Base-by-base conservation (phyloP, 2,797 vertebrate genomes). In the Rhabdomys pumilio region DNA sequence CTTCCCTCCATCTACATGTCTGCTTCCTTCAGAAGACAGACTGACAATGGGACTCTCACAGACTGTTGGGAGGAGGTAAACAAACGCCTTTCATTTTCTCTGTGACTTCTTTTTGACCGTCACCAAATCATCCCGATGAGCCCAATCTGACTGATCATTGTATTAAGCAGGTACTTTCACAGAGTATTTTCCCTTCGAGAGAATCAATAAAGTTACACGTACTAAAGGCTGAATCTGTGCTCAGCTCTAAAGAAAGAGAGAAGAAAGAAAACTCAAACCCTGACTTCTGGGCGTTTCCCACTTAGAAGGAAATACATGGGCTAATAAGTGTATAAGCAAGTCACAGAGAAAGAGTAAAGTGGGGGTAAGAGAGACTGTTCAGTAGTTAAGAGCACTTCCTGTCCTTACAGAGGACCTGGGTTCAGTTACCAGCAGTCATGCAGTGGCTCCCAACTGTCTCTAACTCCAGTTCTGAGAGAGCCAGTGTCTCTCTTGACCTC, bases 21-120 rank as follows among this genome's bases (percentile, higher is more conserved):
- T 80, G 55, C 47, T 67, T 94, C 73, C 55, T 73, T 93, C 73
- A 92, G 13, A 89, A 89, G 53, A 77, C 44, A 88, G 72, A 59
- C 57, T 83, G 4, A 95, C 50, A 67, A 59, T 72, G 65, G 72
- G 22, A 88, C 61, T 76, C 34, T 95, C 79, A 94, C 22, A n/a
- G 81, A 44, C 82, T 75, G 29, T 65, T 96, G 77, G 61, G 26
- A 20, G 44, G 14, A 47, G 83, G 12, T 77, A 29, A 88, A 94
- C 44, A 79, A 87, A 73, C 72, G 69, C 3, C 59, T 17, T 93
- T 90, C 12, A 8, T 84, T 90, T 90, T 79, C 44, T 80, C 29
- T 81, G 57, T 34, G 72, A 26, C 34, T 67, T 93, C 53, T 75
- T 82, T 87, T 80, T 55, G n/a, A 14, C 69, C 10, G 20, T 61